Percentiles rank a stretch among this genome's conserved stretches.
These are phyloP conservation scores for Geococcyx californianus DNA, from an alignment of 2,113 vertebrate genomes.

Conservation along the genomic window DNA sequence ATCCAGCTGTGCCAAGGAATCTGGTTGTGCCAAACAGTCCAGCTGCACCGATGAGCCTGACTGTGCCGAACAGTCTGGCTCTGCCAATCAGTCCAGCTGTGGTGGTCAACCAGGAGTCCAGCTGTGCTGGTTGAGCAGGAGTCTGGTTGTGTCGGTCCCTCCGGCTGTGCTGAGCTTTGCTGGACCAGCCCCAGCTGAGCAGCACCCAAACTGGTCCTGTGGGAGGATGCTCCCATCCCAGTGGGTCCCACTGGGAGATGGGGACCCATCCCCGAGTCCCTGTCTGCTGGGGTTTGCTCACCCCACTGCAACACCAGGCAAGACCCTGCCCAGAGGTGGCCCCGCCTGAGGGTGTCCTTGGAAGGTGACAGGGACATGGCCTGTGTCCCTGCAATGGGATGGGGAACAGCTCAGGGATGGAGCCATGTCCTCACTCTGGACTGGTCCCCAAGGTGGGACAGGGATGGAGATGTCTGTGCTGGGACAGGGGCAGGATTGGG, in stretches of 20 bases:
- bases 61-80: background rate
- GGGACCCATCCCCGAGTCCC: background rate
- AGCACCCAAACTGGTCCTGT: fast-evolving
- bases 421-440: no score
- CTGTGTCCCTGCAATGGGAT: background rate
- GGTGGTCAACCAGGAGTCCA: background rate
- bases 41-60: fast-evolving
- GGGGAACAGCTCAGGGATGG: background rate
- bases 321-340: fast-evolving
- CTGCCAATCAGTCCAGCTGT: fast-evolving
- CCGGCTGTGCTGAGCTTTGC: background rate
- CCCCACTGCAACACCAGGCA: background rate
- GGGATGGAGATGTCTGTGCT: fast-evolving
- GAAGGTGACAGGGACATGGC: background rate
- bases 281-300: fast-evolving
- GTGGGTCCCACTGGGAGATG: fast-evolving
- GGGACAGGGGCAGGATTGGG: background rate
- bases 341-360: background rate
- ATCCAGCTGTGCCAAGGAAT: background rate
- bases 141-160: fast-evolving
- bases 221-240: background rate
- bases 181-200: background rate
- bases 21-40: background rate
- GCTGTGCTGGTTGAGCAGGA: fast-evolving
- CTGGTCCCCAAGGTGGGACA: fast-evolving